A percentile compares a stretch with the other conserved stretches of the same genome.
Evolutionary conservation across 2,797 vertebrate genomes (phyloP).

Genomic region (Siniperca scherzeri): DNA sequence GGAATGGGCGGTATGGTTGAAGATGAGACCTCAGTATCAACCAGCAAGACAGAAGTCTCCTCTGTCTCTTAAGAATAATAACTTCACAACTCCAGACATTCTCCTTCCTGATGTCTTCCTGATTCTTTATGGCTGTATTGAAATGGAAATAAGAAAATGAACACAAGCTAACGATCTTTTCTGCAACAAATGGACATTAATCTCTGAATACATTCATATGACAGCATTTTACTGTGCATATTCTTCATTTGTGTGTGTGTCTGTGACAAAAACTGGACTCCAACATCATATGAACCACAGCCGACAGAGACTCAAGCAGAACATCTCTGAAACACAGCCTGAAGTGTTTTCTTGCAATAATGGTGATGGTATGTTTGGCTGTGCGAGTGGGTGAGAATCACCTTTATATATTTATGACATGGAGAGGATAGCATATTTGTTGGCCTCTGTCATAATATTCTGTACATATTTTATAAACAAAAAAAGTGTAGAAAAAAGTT

Average conservation of each 20-base stretch:
- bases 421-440: slow-evolving; percentile 35
- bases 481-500: too few species aligned
- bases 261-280: slow-evolving; percentile 25
- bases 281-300: not conserved
- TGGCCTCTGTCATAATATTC: slow-evolving; percentile 49
- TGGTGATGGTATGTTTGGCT: slow-evolving; percentile 30
- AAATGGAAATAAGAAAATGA: not conserved
- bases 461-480: slow-evolving; percentile 75
- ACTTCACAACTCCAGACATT: too few species aligned
- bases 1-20: too few species aligned
- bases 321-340: slow-evolving; percentile 29
- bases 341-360: slow-evolving; percentile 25
- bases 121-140: too few species aligned
- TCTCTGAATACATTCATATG: not conserved
- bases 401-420: slow-evolving; percentile 55
- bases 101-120: too few species aligned
- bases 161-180: slow-evolving; percentile 15
- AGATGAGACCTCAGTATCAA: too few species aligned
- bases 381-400: slow-evolving; percentile 35
- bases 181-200: slow-evolving; percentile 36
- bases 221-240: slow-evolving; percentile 11
- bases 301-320: not conserved
- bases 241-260: slow-evolving; percentile 1
- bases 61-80: too few species aligned
- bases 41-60: too few species aligned